Evolutionary conservation across 1,140 invertebrate species (phyloP).

Genomic region (Macrobrachium nipponense): DNA sequence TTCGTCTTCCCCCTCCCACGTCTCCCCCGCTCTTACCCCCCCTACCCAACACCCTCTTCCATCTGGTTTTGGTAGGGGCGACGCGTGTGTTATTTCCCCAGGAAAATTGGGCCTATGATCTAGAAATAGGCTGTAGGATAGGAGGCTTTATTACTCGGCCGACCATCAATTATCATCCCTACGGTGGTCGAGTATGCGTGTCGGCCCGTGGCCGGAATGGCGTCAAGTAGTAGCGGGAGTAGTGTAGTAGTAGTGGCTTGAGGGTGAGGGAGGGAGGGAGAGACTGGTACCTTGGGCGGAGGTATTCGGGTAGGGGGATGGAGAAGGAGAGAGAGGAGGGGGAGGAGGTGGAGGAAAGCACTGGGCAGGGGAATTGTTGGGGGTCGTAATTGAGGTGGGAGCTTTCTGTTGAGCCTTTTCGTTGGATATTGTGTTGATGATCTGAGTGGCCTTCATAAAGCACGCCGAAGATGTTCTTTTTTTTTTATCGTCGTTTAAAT

Average conservation of each 20-base stretch:
- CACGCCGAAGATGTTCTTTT: no score
- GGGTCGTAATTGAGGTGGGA: no score
- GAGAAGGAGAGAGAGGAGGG: neutral
- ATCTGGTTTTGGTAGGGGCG: neutral
- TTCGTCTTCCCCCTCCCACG: no score
- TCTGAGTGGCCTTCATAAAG: no score
- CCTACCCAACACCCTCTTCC: neutral
- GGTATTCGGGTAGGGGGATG: neutral
- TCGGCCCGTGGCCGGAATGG: no score
- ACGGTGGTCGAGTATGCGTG: no score
- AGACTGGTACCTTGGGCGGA: neutral
- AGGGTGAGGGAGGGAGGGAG: neutral
- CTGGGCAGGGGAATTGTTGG: neutral
- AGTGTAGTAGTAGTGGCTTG: neutral
- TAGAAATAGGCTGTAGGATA: neutral
- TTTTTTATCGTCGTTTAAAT: no score
- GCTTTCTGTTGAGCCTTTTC: no score
- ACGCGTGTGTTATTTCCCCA: neutral
- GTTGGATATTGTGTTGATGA: no score
- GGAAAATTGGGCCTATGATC: conserved; percentile 3
- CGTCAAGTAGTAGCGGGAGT: neutral
- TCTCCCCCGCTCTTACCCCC: no score
- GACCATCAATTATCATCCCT: no score
- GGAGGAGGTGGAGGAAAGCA: neutral
- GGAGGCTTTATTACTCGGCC: neutral